Conservation (phyloP, 2,888 invertebrate species). For the Antheraea assamensis region DNA sequence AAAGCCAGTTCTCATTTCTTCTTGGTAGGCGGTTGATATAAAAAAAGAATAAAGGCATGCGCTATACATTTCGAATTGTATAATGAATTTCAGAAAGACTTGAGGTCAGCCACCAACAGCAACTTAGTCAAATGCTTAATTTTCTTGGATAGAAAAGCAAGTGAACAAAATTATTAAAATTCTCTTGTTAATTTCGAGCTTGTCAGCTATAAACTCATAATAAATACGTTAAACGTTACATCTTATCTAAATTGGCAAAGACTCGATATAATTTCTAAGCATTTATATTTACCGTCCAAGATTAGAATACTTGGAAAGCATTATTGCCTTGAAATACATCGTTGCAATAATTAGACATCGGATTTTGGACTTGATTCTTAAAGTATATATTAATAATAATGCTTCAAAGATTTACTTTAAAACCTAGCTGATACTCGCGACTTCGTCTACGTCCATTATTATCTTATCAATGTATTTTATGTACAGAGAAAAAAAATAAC, state of each 20-base stretch:
- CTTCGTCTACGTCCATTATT: too few species aligned
- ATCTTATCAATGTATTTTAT: too few species aligned
- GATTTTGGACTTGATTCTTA: not conserved
- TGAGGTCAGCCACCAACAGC: not conserved
- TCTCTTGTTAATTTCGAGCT: not conserved
- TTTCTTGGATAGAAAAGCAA: too few species aligned
- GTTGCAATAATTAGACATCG: not conserved
- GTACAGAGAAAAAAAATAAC: too few species aligned
- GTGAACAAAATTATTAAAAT: not conserved
- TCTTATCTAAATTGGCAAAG: conserved; percentile 12
- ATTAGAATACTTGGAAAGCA: conserved; percentile 14
- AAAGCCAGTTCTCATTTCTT: not conserved
- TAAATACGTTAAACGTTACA: not conserved
- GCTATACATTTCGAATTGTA: too few species aligned
- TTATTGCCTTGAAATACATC: conserved; percentile 9
- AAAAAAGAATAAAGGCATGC: not conserved
- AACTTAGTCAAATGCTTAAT: not conserved
- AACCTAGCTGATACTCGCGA: too few species aligned
- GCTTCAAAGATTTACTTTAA: too few species aligned
- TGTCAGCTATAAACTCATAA: not conserved
- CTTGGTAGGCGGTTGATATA: not conserved
- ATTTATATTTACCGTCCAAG: conserved; percentile 4
- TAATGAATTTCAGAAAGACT: too few species aligned
- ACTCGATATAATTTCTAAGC: conserved; percentile 1
- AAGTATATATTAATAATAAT: not conserved